Conservation (phyloP, 2,888 invertebrate genomes). For the Anagyrus pseudococci region DNA sequence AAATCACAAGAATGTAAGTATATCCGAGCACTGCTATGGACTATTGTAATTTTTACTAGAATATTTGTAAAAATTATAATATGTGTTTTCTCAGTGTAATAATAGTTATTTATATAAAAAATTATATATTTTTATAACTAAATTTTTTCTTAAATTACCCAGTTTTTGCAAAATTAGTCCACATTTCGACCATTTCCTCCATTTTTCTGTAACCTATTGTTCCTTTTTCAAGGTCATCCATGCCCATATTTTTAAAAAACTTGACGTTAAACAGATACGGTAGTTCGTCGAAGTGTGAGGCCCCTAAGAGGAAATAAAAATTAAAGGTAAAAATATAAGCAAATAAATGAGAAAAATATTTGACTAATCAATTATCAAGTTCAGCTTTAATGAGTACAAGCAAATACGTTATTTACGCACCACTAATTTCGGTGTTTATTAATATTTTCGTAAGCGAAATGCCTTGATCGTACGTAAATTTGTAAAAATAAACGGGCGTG, state of each 20-base stretch:
- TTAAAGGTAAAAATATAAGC: no score
- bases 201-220: conserved; percentile 42
- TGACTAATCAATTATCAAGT: no score
- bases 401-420: conserved; percentile 7
- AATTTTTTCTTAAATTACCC: conserved; percentile 45
- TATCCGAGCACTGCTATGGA: no score
- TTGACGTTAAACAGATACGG: conserved; percentile 46
- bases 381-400: no score
- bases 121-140: no score
- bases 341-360: background rate
- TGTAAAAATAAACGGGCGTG: conserved; percentile 49
- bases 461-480: conserved; percentile 47
- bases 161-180: conserved; percentile 57
- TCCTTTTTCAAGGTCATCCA: conserved; percentile 33
- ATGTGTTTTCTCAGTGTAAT: no score
- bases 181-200: conserved; percentile 51
- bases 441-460: conserved; percentile 40
- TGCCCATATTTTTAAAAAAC: conserved; percentile 26
- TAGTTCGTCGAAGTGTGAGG: conserved; percentile 51
- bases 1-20: no score
- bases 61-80: no score
- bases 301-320: conserved; percentile 31
- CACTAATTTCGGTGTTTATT: conserved; percentile 25
- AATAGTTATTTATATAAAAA: no score
- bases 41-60: no score